Evolutionary conservation across 64 coral and sea anemone genomes (phyloP), one percentile per base, ranked within the genome.

Genomic region (Trachythela sp.): DNA sequence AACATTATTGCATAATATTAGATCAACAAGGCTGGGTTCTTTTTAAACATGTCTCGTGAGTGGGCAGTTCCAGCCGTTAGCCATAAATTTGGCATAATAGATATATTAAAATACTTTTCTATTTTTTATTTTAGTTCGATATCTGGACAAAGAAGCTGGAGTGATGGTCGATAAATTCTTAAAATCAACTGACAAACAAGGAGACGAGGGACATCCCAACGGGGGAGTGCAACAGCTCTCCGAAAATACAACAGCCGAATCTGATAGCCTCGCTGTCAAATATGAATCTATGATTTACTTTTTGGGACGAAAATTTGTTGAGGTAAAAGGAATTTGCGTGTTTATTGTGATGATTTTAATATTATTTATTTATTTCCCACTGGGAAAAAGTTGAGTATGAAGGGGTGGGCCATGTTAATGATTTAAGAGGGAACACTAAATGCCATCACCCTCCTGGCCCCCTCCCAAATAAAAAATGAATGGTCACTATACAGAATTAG

Each of bases 91-190:
- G n/a, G n/a, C n/a, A n/a, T n/a, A n/a, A n/a, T n/a, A n/a, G n/a
- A n/a, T n/a, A n/a, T n/a, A n/a, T n/a, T n/a, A n/a, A n/a, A n/a
- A n/a, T n/a, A n/a, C n/a, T 9, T n/a, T n/a, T n/a, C 56, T 24
- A 1, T 64, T 18, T 27, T 8, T 64, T n/a, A 10, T 18, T 34
- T 0, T 38, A 80, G 75, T 80, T 80, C 75, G 37, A 37, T 80
- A 35, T 36, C 33, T 80, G 0, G 75, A 80, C 75, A 80, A 80
- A 80, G 27, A 80, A 39, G 75, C 75, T 80, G 75, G 75, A 15
- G 75, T 18, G 1, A 35, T 80, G 75, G 75, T 80, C 35, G 75
- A 80, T 80, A 80, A 35, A 37, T 29, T 80, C 27, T 80, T 80
- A 1, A 80, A 36, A n/a, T 64, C 56, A 64, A 64, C 3, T 20